A percentile compares a stretch with the other conserved stretches of the same genome.
phyloP scores from a whole-genome alignment of 2,888 invertebrate genomes.

The Petrolisthes manimaculis region DNA sequence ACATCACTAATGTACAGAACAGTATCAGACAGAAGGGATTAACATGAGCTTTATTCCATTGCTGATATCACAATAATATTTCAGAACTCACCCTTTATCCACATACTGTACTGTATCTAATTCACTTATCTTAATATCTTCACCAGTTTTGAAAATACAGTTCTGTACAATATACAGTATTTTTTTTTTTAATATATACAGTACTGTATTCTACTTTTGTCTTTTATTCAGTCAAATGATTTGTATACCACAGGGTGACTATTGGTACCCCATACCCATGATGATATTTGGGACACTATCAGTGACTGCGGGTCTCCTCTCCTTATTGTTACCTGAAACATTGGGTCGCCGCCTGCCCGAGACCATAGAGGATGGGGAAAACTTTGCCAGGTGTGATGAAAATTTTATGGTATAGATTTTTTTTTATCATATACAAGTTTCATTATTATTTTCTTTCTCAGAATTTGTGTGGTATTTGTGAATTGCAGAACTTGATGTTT shows the following conservation, averaged over 20 bases:
- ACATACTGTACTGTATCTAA: no score
- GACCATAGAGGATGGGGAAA: constrained; percentile 53
- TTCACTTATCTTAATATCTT: no score
- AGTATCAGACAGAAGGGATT: no score
- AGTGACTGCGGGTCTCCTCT: constrained; percentile 26
- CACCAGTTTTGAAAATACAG: no score
- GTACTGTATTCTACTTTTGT: not conserved
- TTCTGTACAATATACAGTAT: no score
- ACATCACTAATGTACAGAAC: no score
- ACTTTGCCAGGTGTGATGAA: constrained; percentile 39
- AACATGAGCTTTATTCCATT: no score
- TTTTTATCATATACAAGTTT: not conserved
- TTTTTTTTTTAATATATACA: no score
- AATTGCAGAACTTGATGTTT: no score
- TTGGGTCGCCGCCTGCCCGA: constrained; percentile 35
- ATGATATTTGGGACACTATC: constrained; percentile 46
- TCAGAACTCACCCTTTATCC: no score
- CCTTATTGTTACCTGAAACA: constrained; percentile 47
- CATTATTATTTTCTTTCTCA: not conserved
- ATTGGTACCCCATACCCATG: constrained; percentile 45
- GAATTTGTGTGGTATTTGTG: not conserved
- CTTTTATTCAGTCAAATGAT: not conserved
- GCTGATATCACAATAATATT: no score
- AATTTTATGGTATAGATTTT: no score
- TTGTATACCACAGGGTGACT: constrained; percentile 25